Base-by-base conservation (phyloP, 2,113 vertebrate species). In the Cynocephalus volans region DNA sequence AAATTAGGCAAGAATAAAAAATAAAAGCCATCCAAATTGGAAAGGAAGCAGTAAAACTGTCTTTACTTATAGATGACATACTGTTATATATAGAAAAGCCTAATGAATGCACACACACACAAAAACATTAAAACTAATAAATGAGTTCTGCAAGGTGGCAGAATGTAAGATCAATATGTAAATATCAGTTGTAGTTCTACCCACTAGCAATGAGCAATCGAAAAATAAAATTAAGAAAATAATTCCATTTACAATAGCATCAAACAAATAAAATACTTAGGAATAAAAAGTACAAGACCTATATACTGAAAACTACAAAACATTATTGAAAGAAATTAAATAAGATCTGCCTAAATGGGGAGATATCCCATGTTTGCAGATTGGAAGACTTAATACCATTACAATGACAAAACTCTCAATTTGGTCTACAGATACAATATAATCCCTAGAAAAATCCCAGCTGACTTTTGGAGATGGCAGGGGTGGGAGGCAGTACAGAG, bases 41-140 rank as follows among this genome's bases (percentile, higher is more conserved):
- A 79, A 72, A 31, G 23, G 19, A 88, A 93, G 45, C 52, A 93
- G 70, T 31, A 84, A 89, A 93, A 84, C 6, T 90, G 24, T 86
- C 54, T 90, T 62, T 76, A 75, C 4, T 77, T n/a, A 64, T 19
- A 62, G 26, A 58, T 72, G 54, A 76, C 45, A 45, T 76, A 70
- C 58, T 41, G 41, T 93, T 24, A 17, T 26, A n/a, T 69, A 48
- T 64, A 79, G 64, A 64, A 96, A 93, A 79, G 2, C 26, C 21
- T 77, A 36, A 62, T 72, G 79, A 54, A 93, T n/a, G 17, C 70
- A 70, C 15, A 56, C n/a, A n/a, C n/a, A n/a, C n/a, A n/a, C n/a
- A 56, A 62, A 75, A 72, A 17, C 21, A 76, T 28, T 79, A 15
- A 13, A 8, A 65, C 54, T 48, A 41, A 84, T 70, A 77, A 79